These are phyloP conservation scores for Cichladusa arquata DNA, from an alignment of 2,113 vertebrate species.

Conservation along the genomic window DNA sequence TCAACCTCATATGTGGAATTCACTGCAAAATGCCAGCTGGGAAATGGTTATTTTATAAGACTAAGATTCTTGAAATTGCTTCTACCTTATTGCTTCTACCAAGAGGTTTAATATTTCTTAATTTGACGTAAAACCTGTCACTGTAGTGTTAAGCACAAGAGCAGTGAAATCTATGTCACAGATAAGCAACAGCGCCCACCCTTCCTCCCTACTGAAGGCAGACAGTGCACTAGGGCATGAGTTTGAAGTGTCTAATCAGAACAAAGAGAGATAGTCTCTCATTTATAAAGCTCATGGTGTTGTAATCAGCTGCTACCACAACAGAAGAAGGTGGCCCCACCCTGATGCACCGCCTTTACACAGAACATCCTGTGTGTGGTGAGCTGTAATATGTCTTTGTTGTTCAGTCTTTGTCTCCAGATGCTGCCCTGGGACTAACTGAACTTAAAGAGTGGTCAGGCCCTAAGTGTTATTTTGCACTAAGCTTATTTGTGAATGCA, in stretches of 20 bases:
- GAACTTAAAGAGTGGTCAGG: not conserved
- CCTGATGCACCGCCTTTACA: not conserved
- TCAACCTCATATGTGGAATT: not conserved
- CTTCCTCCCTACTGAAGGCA: not conserved
- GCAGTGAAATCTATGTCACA: slow-evolving; percentile 12
- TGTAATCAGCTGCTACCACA: not conserved
- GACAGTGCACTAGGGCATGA: not conserved
- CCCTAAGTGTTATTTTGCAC: not conserved
- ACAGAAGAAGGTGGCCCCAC: not conserved
- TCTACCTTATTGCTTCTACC: not conserved
- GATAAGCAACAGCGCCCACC: not conserved
- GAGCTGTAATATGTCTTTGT: not conserved
- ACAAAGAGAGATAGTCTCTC: not conserved
- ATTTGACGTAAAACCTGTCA: not conserved
- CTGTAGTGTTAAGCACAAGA: not conserved
- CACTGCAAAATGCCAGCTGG: not conserved
- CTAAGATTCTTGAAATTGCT: not conserved
- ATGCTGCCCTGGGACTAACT: not conserved
- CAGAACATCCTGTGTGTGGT: not conserved
- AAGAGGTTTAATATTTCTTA: not conserved
- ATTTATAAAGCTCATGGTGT: not conserved
- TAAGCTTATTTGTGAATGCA: not conserved
- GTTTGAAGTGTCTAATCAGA: not conserved
- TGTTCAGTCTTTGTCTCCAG: not conserved
- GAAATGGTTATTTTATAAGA: not conserved